Percentiles rank a stretch among this genome's conserved stretches.
These are phyloP conservation scores for Capitulum mitella DNA, from an alignment of 2,888 invertebrate species.

Conservation along the genomic window DNA sequence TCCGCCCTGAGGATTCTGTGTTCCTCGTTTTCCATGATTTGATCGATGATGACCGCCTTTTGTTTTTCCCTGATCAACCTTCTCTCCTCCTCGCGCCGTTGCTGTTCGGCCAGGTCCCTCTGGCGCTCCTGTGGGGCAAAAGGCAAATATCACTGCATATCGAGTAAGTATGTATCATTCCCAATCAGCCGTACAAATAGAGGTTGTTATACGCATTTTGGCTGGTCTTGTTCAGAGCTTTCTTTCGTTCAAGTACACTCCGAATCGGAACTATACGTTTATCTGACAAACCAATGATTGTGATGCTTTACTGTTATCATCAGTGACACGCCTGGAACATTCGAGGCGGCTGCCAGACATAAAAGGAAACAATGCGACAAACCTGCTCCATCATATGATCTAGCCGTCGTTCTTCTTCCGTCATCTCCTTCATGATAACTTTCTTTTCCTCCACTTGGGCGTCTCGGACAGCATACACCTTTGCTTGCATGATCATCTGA, in stretches of 20 bases:
- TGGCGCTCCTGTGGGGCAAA: neutral
- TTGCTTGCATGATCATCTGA: conserved; percentile 18
- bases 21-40: conserved; percentile 6
- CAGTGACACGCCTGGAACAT: no score
- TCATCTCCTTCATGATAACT: neutral
- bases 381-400: conserved; percentile 14
- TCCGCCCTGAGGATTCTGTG: neutral
- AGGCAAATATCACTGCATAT: neutral
- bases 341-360: no score
- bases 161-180: neutral
- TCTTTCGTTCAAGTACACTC: no score
- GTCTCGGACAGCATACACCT: conserved; percentile 11
- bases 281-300: no score
- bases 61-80: neutral
- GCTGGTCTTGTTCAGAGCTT: no score
- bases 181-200: no score
- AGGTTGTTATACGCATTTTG: no score
- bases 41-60: conserved; percentile 17
- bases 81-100: neutral
- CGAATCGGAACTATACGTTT: no score
- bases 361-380: no score
- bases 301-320: no score
- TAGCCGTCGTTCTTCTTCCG: neutral
- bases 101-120: neutral
- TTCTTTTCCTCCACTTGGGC: conserved; percentile 9